Base-by-base conservation (phyloP, 2,888 invertebrate genomes). In the Agrotis ipsilon region DNA sequence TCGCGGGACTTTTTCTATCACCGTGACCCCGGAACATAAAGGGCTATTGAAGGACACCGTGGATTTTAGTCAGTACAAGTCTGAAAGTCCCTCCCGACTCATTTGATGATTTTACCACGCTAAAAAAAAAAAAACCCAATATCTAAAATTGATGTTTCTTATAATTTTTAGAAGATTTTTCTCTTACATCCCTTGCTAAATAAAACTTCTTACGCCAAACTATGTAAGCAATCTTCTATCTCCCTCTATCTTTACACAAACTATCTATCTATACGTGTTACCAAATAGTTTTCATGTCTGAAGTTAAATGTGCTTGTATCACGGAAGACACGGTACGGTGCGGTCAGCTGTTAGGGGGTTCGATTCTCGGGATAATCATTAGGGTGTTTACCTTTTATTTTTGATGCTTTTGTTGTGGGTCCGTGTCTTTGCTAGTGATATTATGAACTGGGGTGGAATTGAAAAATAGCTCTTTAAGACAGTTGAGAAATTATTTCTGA, bases 281-380 rank as follows among this genome's bases (percentile, higher is more conserved):
- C 55, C 49, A 59, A 82, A 77, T 52, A 80, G 78, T 78, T 72
- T 78, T 72, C 75, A 75, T 81, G 85, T 68, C 63, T 52, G 54
- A 51, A 19, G 63, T 73, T 72, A 85, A 85, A 81, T 85, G 86
- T 65, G 61, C 49, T 69, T 52, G 9, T 78, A 68, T 70, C 85
- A 85, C 86, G 86, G 66, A 83, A 82, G 84, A 80, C 70, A 82
- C 80, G 84, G 78, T 78, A 85, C 84, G 72, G 24, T 81, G 83
- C 81, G 81, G 86, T 84, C 84, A 85, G 86, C 84, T 85, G 85
- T 80, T 75, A 54, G 70, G 82, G 82, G 82, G 84, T 86, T 84
- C 69, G 69, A 68, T 78, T 80, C 86, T 66, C 72, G 68, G 83
- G 86, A 74, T 62, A 80, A 72, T 84, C 80, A 75, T 80, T 83